Base-by-base conservation (phyloP, 2,113 vertebrate species). In the Phrynocephalus versicolor region DNA sequence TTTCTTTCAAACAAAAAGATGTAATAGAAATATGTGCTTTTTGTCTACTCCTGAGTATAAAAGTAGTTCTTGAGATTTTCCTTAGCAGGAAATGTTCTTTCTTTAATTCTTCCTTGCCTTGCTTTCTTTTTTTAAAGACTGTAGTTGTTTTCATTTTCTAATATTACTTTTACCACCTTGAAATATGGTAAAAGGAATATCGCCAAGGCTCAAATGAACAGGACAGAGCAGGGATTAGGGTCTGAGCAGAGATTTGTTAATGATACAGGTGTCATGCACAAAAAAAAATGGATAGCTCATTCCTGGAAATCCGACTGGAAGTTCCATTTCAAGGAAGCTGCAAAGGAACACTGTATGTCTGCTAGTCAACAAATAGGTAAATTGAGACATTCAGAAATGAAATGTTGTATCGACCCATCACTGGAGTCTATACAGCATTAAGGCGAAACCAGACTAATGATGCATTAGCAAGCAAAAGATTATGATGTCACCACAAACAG, bases 391-490 rank as follows among this genome's bases (percentile, higher is more conserved):
- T 90, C 89, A 65, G 82, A 74, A n/a, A 81, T 58, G 88, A 58
- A 60, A 88, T 69, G 88, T 79, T 93, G 92, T 88, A 92, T 80
- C 58, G 89, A 86, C 93, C 87, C 91, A 85, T 69, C 27, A 82
- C 64, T 18, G 82, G 87, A 94, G 81, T 79, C 79, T 57, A 93
- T 89, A 93, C 88, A 92, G 70, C 92, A 89, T 82, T 14, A 74
- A 92, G 37, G 92, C 78, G 83, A 90, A 90, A 85, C 82, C 80
- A 91, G 88, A 91, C 82, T 64, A 87, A 79, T 27, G 90, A 92
- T 93, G 86, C 82, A 84, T 80, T 89, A 93, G 86, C 91, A 91
- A 95, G 90, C 89, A 93, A 90, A 93, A 90, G 81, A 72, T 94
- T 85, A 92, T 88, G 87, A 91, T 89, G 75, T 91, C 89, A 95